A percentile compares a stretch with the other conserved stretches of the same genome.
These are phyloP conservation scores for Drosophila tropicalis DNA, from an alignment of 1,140 invertebrate species.

Conservation along the genomic window DNA sequence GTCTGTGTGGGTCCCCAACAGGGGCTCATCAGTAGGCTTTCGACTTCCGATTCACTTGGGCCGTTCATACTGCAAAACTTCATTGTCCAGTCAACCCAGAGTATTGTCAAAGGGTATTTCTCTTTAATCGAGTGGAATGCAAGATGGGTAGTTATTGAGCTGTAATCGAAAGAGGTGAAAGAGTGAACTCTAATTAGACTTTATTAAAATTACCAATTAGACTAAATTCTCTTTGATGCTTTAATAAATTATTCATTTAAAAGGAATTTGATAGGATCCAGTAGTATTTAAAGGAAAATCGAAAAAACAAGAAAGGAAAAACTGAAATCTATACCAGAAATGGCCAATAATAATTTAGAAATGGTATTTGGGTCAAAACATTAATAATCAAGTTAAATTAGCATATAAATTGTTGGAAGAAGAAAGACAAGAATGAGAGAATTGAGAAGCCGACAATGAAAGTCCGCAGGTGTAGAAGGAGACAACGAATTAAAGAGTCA, in stretches of 20 bases:
- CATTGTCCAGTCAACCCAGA: constrained; percentile 79
- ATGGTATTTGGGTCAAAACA: constrained; percentile 81
- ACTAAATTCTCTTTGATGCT: no score
- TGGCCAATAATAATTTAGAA: constrained; percentile 78
- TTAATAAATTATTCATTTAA: constrained; percentile 24
- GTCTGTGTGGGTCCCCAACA: constrained; percentile 82
- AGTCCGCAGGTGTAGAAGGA: constrained; percentile 14
- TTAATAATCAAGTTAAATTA: constrained; percentile 82
- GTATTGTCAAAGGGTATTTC: constrained; percentile 45
- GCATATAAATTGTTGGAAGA: constrained; percentile 80
- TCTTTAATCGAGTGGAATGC: constrained; percentile 20
- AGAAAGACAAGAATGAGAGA: constrained; percentile 15
- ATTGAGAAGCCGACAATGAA: constrained; percentile 27
- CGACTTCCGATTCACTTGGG: constrained; percentile 83
- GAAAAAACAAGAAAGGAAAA: constrained; percentile 29
- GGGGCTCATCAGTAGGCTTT: constrained; percentile 83
- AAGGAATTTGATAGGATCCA: constrained; percentile 30
- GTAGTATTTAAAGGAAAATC: constrained; percentile 17
- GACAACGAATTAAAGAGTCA: constrained; percentile 36
- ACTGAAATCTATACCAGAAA: constrained; percentile 70
- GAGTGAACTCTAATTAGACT: no score
- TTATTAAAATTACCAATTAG: no score
- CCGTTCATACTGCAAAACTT: constrained; percentile 84
- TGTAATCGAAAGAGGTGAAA: not conserved
- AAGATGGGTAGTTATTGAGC: not conserved